phyloP scores from a whole-genome alignment of 2,888 invertebrate genomes.

The Andrena bicolor region DNA sequence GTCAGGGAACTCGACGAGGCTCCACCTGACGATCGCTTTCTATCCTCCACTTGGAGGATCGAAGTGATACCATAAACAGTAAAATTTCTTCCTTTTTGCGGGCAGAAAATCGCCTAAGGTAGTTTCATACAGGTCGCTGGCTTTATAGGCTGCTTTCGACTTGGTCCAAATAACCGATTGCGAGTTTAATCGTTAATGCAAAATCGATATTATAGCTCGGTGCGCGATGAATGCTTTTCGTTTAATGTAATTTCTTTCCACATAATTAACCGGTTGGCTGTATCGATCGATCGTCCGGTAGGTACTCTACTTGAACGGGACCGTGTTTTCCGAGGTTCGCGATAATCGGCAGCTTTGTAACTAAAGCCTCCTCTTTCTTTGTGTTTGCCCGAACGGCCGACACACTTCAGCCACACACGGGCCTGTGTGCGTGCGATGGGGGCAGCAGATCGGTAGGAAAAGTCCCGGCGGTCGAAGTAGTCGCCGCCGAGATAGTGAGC shows the following conservation, averaged over 20 bases:
- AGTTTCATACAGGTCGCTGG: constrained; percentile 44
- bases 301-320: background rate
- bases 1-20: constrained; percentile 11
- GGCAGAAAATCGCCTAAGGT: constrained; percentile 49
- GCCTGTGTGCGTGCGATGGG: background rate
- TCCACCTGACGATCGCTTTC: too few relatives aligned
- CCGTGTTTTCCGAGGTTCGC: constrained; percentile 18
- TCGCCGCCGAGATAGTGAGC: constrained; percentile 70
- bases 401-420: background rate
- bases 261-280: constrained; percentile 55
- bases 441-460: constrained; percentile 42
- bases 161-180: constrained; percentile 45
- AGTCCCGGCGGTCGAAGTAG: constrained; percentile 33
- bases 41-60: background rate
- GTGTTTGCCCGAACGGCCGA: constrained; percentile 2
- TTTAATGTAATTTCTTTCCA: constrained; percentile 63
- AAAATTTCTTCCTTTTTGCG: constrained; percentile 37
- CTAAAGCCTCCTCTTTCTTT: constrained; percentile 16
- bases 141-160: constrained; percentile 46
- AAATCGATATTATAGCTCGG: constrained; percentile 57
- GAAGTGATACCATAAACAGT: constrained; percentile 1
- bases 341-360: constrained; percentile 37
- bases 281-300: constrained; percentile 35
- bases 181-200: constrained; percentile 57
- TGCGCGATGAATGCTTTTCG: constrained; percentile 56